A percentile compares a stretch with the other conserved stretches of the same genome.
Evolutionary conservation across 2,113 vertebrate species (phyloP).

Genomic region (Leucoraja erinaceus): DNA sequence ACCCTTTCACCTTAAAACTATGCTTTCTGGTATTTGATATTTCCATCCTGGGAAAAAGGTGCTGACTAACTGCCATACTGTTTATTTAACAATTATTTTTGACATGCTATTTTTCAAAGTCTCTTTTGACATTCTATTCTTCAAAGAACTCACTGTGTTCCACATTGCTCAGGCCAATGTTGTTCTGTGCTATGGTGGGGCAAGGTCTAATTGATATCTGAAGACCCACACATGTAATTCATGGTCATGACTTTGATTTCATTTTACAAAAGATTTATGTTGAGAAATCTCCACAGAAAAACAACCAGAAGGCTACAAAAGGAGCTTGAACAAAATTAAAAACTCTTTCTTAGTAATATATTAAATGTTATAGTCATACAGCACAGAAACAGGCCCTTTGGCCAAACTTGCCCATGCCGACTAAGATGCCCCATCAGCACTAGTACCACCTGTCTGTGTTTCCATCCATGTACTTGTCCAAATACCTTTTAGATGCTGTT

Average conservation of each 20-base stretch:
- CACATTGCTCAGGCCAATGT: not conserved
- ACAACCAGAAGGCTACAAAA: not conserved
- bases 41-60: no score
- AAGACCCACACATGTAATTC: not conserved
- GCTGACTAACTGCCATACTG: not conserved
- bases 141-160: no score
- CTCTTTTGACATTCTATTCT: no score
- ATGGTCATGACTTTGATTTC: slow-evolving; percentile 24
- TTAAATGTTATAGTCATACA: not conserved
- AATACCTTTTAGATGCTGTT: no score
- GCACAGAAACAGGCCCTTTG: no score
- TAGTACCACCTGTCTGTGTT: no score
- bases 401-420: no score
- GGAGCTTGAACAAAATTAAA: not conserved
- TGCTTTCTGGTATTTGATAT: no score
- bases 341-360: not conserved
- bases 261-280: not conserved
- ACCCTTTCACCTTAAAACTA: no score
- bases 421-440: no score
- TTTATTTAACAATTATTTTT: not conserved
- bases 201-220: not conserved
- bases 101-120: not conserved
- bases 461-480: no score
- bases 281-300: not conserved
- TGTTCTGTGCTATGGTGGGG: not conserved